A percentile compares a stretch with the other conserved stretches of the same genome.
These are phyloP conservation scores for Cheilosia variabilis DNA, from an alignment of 2,888 invertebrate species.

Conservation along the genomic window DNA sequence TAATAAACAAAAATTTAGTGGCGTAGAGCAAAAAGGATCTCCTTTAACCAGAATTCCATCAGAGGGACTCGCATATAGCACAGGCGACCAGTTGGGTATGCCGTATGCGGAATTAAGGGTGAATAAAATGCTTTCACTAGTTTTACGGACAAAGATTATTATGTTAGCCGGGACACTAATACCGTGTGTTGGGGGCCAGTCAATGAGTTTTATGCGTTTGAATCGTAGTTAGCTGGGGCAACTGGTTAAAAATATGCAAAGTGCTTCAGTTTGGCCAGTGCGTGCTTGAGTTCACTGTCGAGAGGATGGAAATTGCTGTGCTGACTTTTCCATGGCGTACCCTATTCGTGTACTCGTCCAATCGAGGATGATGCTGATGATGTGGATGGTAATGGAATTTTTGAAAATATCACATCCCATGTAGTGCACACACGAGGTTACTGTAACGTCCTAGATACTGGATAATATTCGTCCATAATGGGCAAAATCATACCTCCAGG, in stretches of 20 bases:
- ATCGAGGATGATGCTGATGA: slow-evolving; percentile 42
- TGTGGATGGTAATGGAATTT: slow-evolving; percentile 60
- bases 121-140: slow-evolving; percentile 42
- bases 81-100: slow-evolving; percentile 15
- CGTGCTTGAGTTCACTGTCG: slow-evolving; percentile 35
- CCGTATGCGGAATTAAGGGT: slow-evolving; percentile 32
- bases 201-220: slow-evolving; percentile 34
- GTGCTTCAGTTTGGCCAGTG: slow-evolving; percentile 52
- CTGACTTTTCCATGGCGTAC: neutral
- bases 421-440: slow-evolving; percentile 21
- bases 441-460: slow-evolving; percentile 42
- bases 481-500: neutral
- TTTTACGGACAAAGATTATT: slow-evolving; percentile 27
- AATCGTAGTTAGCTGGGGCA: slow-evolving; percentile 14
- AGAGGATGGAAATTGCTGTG: slow-evolving; percentile 24
- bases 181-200: slow-evolving; percentile 16
- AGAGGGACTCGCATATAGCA: neutral
- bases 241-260: slow-evolving; percentile 67
- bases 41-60: slow-evolving; percentile 36
- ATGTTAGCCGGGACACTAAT: slow-evolving; percentile 41
- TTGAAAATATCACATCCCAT: slow-evolving; percentile 46
- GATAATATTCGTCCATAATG: slow-evolving; percentile 23
- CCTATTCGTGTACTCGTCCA: slow-evolving; percentile 30
- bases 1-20: slow-evolving; percentile 63
- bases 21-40: slow-evolving; percentile 29